Conservation (phyloP, 2,888 invertebrate genomes). For the Nemotelus pantherinus region DNA sequence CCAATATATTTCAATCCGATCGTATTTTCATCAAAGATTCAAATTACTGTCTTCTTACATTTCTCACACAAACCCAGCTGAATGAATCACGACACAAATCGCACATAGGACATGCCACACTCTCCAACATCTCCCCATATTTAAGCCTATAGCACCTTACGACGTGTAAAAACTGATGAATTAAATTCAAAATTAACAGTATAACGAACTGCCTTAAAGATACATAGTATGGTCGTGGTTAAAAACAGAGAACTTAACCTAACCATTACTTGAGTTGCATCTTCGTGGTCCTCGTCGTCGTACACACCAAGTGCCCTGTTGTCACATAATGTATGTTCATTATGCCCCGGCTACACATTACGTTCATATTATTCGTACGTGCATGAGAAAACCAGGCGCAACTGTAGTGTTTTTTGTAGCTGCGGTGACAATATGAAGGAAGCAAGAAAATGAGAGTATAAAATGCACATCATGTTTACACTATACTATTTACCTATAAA, state of each 20-base stretch:
- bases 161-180: no score
- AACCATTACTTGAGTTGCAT: neutral
- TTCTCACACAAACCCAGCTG: no score
- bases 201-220: neutral
- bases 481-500: slow-evolving; percentile 1
- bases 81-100: no score
- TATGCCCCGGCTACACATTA: neutral
- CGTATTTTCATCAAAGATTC: no score
- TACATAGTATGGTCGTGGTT: neutral
- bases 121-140: no score
- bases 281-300: neutral
- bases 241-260: neutral
- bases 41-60: no score
- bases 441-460: slow-evolving; percentile 8
- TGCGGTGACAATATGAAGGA: neutral
- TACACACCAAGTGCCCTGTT: neutral
- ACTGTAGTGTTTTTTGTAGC: no score
- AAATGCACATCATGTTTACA: slow-evolving; percentile 10
- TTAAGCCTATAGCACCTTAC: no score
- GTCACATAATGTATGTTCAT: neutral
- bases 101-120: no score
- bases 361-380: neutral
- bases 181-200: neutral
- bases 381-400: neutral
- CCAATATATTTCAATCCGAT: no score